These are phyloP conservation scores for Neosilurus hyrtlii DNA, from an alignment of 2,797 vertebrate genomes.

Conservation along the genomic window DNA sequence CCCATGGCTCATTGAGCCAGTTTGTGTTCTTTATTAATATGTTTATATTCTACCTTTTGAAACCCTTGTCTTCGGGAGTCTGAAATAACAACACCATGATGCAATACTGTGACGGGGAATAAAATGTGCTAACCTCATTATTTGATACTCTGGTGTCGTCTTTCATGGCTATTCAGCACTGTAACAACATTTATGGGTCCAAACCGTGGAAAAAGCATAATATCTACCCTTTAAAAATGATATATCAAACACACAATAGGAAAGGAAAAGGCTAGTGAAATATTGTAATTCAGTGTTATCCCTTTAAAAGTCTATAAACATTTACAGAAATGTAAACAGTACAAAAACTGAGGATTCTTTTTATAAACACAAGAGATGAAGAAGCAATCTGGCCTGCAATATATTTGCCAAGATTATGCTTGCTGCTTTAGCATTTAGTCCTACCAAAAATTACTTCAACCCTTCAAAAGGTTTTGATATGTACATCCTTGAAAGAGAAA, in stretches of 20 bases:
- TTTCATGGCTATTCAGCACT: no score
- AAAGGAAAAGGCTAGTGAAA: not conserved
- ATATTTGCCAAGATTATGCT: conserved; percentile 70
- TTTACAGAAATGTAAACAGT: conserved; percentile 53
- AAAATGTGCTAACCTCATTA: no score
- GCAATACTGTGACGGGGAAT: no score
- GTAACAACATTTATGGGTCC: no score
- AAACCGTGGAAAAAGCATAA: no score
- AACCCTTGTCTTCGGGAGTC: no score
- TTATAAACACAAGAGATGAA: conserved; percentile 70
- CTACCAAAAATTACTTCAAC: conserved; percentile 42
- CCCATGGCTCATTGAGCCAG: no score
- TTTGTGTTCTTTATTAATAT: no score
- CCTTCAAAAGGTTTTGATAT: not conserved
- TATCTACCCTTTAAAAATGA: not conserved
- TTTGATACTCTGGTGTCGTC: no score
- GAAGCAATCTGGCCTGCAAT: conserved; percentile 71
- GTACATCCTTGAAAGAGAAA: not conserved
- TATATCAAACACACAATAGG: not conserved
- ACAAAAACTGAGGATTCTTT: conserved; percentile 57
- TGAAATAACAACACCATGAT: no score
- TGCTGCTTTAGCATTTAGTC: conserved; percentile 53
- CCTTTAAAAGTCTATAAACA: conserved; percentile 45
- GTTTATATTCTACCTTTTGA: no score
- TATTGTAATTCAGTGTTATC: conserved; percentile 16